Base-by-base conservation (phyloP, 1,140 invertebrate species). In the Drosophila kikkawai region DNA sequence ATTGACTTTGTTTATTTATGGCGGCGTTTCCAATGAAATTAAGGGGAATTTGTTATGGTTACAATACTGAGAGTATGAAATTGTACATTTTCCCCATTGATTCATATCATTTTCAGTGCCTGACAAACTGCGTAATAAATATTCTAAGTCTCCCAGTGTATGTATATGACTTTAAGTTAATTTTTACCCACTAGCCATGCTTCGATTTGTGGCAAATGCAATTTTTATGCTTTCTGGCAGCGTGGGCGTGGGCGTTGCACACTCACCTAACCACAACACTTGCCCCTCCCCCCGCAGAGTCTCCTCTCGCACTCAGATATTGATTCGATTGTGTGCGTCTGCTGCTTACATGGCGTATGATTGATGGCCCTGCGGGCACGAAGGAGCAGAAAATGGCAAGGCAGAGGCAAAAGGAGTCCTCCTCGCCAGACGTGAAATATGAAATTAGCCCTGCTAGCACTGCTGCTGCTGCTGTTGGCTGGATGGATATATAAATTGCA, bases 331-430 rank as follows among this genome's bases (percentile, higher is more conserved):
- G 61, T 79, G 73, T 68, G 74, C 70, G 63, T 86, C 68, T 78
- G 80, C 53, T 59, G 84, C 71, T 88, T 68, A 90, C 75, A 90
- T 81, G 85, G 85, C 85, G 85, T 88, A 88, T 88, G 85, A 88
- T 90, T 88, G 85, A 88, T 88, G 78, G 81, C 74, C 75, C 81
- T 90, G 80, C 41, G 58, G 65, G 57, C 64, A 65, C 61, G 41
- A 50, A 75, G 59, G 59, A 64, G 47, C 39, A 17, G 39, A 39
- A 59, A 47, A 32, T 22, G 39, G 15, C 9, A 39, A 51, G 26
- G 12, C 7, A 32, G 32, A 26, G 58, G 26, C 42, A 42, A 29
- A 50, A 41, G 64, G 19, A 81, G 37, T 55, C 22, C 39, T 66
- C 39, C 61, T 50, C 6, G 50, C 42, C 53, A 73, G 59, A 66